Evolutionary conservation across 2,113 vertebrate genomes (phyloP).

Genomic region (Eretmochelys imbricata): DNA sequence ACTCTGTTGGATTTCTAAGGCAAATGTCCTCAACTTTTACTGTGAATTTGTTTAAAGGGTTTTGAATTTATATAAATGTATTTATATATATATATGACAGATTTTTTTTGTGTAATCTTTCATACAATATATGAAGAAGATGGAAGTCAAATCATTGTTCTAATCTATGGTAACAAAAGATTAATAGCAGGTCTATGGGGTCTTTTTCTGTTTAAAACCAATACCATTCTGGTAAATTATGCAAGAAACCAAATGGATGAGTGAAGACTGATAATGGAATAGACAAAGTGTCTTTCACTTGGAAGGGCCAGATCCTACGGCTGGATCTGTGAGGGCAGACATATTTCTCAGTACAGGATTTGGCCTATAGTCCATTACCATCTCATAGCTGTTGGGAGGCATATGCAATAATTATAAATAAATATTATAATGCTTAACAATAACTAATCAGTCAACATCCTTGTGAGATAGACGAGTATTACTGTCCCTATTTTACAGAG

Average conservation of each 20-base stretch:
- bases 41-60: constrained; percentile 76
- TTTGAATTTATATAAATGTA: constrained; percentile 72
- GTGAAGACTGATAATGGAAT: neutral
- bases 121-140: constrained; percentile 77
- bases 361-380: neutral
- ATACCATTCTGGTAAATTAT: neutral
- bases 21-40: constrained; percentile 76
- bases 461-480: rapidly evolving
- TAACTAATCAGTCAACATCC: rapidly evolving
- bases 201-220: constrained; percentile 19
- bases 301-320: rapidly evolving
- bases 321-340: neutral
- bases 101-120: constrained; percentile 81
- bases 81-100: constrained; percentile 63
- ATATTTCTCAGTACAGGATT: neutral
- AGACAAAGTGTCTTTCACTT: neutral
- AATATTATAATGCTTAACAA: neutral
- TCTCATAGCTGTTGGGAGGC: neutral
- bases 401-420: neutral
- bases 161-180: constrained; percentile 60
- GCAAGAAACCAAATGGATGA: neutral
- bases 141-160: constrained; percentile 63
- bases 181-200: constrained; percentile 57
- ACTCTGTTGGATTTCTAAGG: constrained; percentile 59
- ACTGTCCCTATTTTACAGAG: neutral